Conservation (phyloP, 1,140 invertebrate species). For the Sycophila sp. region DNA sequence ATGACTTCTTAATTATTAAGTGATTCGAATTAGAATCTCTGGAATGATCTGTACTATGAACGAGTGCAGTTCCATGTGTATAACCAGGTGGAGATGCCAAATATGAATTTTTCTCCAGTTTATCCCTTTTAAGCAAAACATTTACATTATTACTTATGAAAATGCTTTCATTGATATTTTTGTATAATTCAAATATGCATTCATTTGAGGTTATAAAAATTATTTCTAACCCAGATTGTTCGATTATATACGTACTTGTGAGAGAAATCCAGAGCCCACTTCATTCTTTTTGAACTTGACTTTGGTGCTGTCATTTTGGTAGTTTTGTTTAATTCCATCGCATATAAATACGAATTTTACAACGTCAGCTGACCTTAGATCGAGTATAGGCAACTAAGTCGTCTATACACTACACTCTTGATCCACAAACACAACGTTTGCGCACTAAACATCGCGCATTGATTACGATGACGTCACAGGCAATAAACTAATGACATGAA, state of each 20-base stretch:
- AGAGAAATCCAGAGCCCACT: constrained; percentile 66
- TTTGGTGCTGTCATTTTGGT: constrained; percentile 47
- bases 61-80: constrained; percentile 75
- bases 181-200: not conserved
- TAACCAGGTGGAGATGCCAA: constrained; percentile 86
- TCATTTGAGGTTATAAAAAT: constrained; percentile 25
- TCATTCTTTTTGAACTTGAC: constrained; percentile 58
- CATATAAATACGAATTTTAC: not conserved
- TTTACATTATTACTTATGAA: too few relatives aligned
- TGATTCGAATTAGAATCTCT: constrained; percentile 82
- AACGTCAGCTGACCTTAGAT: not conserved
- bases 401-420: not conserved
- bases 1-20: constrained; percentile 93
- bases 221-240: too few relatives aligned
- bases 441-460: not conserved
- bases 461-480: not conserved
- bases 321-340: not conserved
- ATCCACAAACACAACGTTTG: not conserved
- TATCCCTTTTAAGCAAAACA: constrained; percentile 52
- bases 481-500: too few relatives aligned
- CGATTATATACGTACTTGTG: constrained; percentile 62
- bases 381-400: too few relatives aligned
- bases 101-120: constrained; percentile 62
- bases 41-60: constrained; percentile 78
- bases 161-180: too few relatives aligned